Conservation (phyloP, 2,888 invertebrate genomes). For the Noctua janthe region DNA sequence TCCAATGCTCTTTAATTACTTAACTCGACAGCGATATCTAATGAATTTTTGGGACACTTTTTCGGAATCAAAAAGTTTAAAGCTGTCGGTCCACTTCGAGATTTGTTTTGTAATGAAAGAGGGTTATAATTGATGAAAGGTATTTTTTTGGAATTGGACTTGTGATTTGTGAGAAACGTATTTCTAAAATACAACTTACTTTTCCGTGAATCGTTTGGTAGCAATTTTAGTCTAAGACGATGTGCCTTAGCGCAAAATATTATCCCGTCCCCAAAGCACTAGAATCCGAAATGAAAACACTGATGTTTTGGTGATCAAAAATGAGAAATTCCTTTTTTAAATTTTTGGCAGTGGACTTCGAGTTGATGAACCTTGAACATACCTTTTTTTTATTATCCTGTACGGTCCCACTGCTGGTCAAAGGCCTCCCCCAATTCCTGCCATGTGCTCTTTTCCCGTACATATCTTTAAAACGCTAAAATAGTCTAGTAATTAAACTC, state of each 20-base stretch:
- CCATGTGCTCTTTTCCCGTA: too few species aligned
- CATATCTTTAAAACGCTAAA: neutral
- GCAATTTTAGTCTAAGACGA: neutral
- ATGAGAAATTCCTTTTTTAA: neutral
- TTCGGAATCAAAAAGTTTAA: conserved; percentile 62
- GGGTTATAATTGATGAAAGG: conserved; percentile 39
- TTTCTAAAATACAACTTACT: neutral
- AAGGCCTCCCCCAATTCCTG: too few species aligned
- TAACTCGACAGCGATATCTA: conserved; percentile 75
- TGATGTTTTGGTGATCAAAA: neutral
- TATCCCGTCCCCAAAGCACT: neutral
- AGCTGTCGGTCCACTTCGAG: conserved; percentile 36
- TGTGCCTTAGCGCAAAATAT: neutral
- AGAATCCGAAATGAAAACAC: neutral
- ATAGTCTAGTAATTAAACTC: conserved; percentile 26
- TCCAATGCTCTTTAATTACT: conserved; percentile 80
- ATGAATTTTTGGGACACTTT: conserved; percentile 66
- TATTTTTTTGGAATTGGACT: conserved; percentile 3
- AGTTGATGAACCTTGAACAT: neutral
- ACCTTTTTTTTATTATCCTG: too few species aligned
- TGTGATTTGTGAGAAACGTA: neutral
- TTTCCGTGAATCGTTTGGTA: neutral
- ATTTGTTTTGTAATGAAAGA: conserved; percentile 52
- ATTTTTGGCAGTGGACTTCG: neutral
- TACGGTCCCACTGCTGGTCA: too few species aligned